Evolutionary conservation across 2,113 vertebrate genomes (phyloP).

Genomic region (Vulpes vulpes): DNA sequence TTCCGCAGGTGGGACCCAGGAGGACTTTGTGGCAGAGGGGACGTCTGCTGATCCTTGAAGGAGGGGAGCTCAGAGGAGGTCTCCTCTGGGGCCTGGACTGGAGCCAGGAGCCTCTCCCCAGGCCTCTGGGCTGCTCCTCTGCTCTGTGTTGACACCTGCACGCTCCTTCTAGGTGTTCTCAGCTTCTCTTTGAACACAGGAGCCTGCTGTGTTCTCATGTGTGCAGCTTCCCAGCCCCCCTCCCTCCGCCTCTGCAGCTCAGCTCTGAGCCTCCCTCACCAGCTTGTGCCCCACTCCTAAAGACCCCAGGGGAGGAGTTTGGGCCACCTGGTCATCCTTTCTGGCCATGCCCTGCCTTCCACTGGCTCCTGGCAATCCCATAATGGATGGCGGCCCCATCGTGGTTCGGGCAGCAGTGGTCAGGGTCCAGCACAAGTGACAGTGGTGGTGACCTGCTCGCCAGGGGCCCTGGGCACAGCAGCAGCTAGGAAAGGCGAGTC

Average conservation of each 20-base stretch:
- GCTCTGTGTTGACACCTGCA: background rate
- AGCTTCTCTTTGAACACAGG: background rate
- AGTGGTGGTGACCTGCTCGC: rapidly evolving
- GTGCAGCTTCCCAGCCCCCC: rapidly evolving
- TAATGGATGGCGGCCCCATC: background rate
- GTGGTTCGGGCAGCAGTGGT: background rate
- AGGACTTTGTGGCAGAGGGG: background rate
- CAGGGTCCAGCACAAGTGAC: background rate
- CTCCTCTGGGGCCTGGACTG: background rate
- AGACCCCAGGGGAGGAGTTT: background rate
- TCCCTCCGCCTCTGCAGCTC: background rate
- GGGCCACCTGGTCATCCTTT: background rate
- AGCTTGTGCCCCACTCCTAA: background rate
- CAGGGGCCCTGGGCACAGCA: background rate
- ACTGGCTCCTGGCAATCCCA: background rate
- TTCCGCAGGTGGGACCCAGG: background rate
- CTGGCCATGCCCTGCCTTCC: background rate
- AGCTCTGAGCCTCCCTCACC: background rate
- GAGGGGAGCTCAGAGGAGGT: background rate
- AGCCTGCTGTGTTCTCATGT: rapidly evolving
- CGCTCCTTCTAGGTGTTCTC: background rate
- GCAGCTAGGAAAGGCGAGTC: background rate
- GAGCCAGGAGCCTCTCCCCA: background rate
- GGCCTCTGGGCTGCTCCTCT: rapidly evolving
- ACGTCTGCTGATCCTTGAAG: background rate